phyloP scores from a whole-genome alignment of 2,888 invertebrate species.

The Morpho deidamia region DNA sequence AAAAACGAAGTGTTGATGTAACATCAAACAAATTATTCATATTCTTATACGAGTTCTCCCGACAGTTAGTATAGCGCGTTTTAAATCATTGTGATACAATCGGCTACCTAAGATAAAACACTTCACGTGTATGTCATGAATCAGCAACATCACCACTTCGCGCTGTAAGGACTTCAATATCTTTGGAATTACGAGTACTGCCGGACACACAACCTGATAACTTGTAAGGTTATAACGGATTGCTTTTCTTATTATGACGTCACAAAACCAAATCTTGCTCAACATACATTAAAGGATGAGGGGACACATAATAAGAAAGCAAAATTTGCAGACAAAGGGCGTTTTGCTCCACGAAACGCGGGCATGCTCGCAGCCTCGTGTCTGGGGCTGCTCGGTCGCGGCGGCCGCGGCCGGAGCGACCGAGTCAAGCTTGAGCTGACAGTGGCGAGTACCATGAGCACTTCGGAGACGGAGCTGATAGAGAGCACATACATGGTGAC shows the following conservation, averaged over 20 bases:
- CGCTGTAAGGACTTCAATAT: slow-evolving; percentile 39
- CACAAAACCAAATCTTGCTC: slow-evolving; percentile 26
- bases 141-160: slow-evolving; percentile 47
- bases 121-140: neutral
- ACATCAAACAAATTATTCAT: neutral
- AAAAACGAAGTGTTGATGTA: slow-evolving; percentile 22
- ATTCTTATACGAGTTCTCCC: neutral
- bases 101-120: neutral
- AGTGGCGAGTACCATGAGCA: slow-evolving; percentile 92
- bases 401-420: slow-evolving; percentile 35
- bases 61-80: neutral
- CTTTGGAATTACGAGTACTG: slow-evolving; percentile 77
- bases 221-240: slow-evolving; percentile 54
- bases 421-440: slow-evolving; percentile 85
- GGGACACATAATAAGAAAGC: slow-evolving; percentile 67
- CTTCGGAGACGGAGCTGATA: slow-evolving; percentile 99
- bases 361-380: slow-evolving; percentile 77
- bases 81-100: too few relatives aligned
- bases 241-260: slow-evolving; percentile 71
- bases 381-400: slow-evolving; percentile 76
- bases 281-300: slow-evolving; percentile 17
- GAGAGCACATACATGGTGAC: slow-evolving; percentile 99
- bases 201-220: slow-evolving; percentile 64
- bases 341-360: slow-evolving; percentile 71
- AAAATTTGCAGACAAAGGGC: slow-evolving; percentile 66